Conservation (phyloP, 2,797 vertebrate genomes). For the Pseudotriccus pelzelni region DNA sequence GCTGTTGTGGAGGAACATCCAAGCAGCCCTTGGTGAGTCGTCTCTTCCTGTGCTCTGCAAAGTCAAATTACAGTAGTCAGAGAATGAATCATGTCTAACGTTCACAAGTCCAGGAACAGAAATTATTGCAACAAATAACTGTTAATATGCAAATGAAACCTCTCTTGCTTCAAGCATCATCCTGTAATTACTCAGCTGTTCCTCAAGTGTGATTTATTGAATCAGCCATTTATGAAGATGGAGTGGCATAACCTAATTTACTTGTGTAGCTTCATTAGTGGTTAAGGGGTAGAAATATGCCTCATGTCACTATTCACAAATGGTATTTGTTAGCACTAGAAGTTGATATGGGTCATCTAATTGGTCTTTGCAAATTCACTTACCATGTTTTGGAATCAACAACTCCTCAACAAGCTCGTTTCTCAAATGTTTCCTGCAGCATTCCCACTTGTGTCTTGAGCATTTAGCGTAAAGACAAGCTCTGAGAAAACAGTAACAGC, state of each 20-base stretch:
- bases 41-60: constrained; percentile 28
- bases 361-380: constrained; percentile 54
- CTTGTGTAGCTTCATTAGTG: constrained; percentile 79
- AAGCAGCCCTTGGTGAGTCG: background rate
- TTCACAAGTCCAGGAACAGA: constrained; percentile 54
- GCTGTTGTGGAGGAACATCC: background rate
- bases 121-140: constrained; percentile 74
- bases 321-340: constrained; percentile 60
- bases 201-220: constrained; percentile 73
- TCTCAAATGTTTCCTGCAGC: constrained; percentile 22
- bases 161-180: constrained; percentile 58
- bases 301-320: constrained; percentile 69
- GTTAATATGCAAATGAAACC: constrained; percentile 73
- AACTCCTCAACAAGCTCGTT: background rate
- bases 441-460: background rate
- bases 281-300: constrained; percentile 72
- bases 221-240: constrained; percentile 73
- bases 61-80: constrained; percentile 25
- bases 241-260: constrained; percentile 76
- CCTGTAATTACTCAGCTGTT: constrained; percentile 80
- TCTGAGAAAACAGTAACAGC: constrained; percentile 45
- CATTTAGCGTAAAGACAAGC: constrained; percentile 19
- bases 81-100: constrained; percentile 72
- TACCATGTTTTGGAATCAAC: constrained; percentile 8
- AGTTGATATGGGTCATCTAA: constrained; percentile 64